These are phyloP conservation scores for Amiota communis DNA, from an alignment of 2,888 invertebrate species.

Conservation along the genomic window DNA sequence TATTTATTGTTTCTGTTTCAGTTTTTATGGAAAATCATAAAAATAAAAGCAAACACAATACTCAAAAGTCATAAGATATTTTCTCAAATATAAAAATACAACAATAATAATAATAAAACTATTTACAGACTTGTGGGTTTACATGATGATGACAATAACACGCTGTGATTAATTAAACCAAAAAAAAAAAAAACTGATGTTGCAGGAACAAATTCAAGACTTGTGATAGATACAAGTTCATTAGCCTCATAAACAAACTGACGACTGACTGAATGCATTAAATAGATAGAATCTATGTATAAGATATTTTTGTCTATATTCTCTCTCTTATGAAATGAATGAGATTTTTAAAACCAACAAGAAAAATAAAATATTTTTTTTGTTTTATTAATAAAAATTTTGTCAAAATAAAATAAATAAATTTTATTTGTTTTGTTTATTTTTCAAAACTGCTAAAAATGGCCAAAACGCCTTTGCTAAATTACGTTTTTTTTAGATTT, in stretches of 20 bases:
- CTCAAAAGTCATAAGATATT: not conserved
- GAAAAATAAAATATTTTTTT: too few species aligned
- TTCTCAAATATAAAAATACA: not conserved
- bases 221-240: slow-evolving; percentile 44
- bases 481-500: slow-evolving; percentile 43
- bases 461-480: slow-evolving; percentile 45
- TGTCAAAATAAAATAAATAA: slow-evolving; percentile 14
- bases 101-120: not conserved
- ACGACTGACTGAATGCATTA: slow-evolving; percentile 13
- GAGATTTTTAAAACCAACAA: too few species aligned
- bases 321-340: too few species aligned
- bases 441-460: slow-evolving; percentile 40
- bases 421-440: not conserved
- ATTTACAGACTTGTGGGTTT: not conserved
- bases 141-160: not conserved
- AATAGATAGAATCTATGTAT: not conserved
- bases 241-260: slow-evolving; percentile 46
- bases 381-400: not conserved
- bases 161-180: slow-evolving; percentile 47
- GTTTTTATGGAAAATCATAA: too few species aligned
- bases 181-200: slow-evolving; percentile 27
- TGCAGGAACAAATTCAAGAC: not conserved
- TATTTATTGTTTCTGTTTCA: too few species aligned
- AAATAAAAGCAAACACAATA: too few species aligned
- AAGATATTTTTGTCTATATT: too few species aligned